Conservation (phyloP, 2,888 invertebrate species). For the Hypsopygia costalis region DNA sequence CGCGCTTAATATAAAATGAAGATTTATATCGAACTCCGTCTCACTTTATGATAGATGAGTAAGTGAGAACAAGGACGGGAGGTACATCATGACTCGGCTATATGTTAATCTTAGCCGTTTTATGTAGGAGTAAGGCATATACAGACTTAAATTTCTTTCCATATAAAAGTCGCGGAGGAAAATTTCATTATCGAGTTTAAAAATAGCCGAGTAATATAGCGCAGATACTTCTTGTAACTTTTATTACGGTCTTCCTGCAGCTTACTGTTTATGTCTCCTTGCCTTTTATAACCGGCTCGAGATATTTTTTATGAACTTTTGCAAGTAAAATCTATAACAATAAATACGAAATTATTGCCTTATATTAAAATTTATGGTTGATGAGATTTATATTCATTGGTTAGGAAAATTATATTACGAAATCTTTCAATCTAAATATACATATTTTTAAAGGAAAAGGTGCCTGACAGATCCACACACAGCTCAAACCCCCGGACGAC, state of each 20-base stretch:
- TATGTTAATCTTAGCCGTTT: too few species aligned
- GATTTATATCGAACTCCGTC: too few species aligned
- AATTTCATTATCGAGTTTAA: constrained; percentile 37
- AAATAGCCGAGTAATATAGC: constrained; percentile 33
- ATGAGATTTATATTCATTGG: background rate
- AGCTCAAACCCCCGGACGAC: too few species aligned
- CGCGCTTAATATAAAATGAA: too few species aligned
- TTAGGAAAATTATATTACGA: too few species aligned
- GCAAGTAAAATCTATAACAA: constrained; percentile 35
- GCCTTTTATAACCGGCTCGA: constrained; percentile 46
- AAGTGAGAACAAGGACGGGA: too few species aligned
- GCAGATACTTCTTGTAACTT: constrained; percentile 44
- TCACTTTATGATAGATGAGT: too few species aligned
- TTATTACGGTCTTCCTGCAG: constrained; percentile 48
- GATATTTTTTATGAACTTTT: constrained; percentile 52
- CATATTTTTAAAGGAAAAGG: too few species aligned
- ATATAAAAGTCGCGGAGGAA: constrained; percentile 31
- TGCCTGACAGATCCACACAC: too few species aligned
- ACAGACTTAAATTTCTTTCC: background rate
- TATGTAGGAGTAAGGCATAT: too few species aligned
- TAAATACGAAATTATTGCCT: background rate
- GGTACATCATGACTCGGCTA: too few species aligned
- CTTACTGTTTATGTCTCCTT: constrained; percentile 47
- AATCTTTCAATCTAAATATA: too few species aligned
- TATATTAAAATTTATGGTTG: background rate